Conservation (phyloP, 2,113 vertebrate species). For the Sceloporus tristichus region DNA sequence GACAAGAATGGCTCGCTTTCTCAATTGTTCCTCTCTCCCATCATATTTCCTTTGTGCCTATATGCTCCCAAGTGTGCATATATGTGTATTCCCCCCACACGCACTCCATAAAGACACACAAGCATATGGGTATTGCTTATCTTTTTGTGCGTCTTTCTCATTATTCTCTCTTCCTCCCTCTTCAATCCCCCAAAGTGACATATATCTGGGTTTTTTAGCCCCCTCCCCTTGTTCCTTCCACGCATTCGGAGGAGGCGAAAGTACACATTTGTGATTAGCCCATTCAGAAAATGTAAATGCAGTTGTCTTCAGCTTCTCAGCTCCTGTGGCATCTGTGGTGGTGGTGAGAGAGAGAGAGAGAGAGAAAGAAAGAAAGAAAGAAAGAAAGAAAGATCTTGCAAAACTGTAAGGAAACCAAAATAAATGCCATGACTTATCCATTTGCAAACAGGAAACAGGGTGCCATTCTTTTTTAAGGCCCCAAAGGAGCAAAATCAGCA, state of each 20-base stretch:
- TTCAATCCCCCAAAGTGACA: conserved; percentile 58
- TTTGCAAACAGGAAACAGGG: background rate
- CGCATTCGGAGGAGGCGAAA: conserved; percentile 73
- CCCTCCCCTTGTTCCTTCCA: conserved; percentile 64
- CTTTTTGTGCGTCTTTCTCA: background rate
- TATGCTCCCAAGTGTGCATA: background rate
- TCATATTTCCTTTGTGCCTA: conserved; percentile 62
- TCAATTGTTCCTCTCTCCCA: conserved; percentile 71
- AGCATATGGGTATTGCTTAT: background rate
- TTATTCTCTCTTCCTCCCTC: conserved; percentile 18
- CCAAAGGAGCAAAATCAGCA: background rate
- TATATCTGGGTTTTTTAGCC: conserved; percentile 70
- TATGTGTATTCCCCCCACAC: background rate
- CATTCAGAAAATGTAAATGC: conserved; percentile 80
- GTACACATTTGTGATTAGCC: conserved; percentile 73
- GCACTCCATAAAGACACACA: background rate
- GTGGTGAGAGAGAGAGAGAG: background rate
- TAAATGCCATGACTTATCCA: background rate
- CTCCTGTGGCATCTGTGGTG: conserved; percentile 33
- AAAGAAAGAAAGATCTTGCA: too few species aligned
- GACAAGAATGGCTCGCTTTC: conserved; percentile 63
- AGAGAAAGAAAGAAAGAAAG: background rate
- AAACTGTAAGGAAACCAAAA: background rate
- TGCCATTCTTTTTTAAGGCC: background rate
- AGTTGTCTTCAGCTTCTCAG: conserved; percentile 33